Conservation (phyloP, 2,888 invertebrate species). For the Aleiodes leptofemur region DNA sequence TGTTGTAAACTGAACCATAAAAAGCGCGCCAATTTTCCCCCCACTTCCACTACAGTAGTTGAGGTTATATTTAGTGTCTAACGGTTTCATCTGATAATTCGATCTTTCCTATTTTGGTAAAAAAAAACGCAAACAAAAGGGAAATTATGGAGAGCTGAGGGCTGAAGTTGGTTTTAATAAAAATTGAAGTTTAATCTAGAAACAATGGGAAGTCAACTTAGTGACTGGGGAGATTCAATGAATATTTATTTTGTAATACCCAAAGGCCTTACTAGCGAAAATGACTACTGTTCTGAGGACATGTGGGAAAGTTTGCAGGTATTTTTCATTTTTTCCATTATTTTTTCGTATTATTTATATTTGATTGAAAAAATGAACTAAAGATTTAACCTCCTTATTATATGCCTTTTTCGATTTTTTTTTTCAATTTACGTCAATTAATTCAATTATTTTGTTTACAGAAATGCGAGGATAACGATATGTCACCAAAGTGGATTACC, state of each 20-base stretch:
- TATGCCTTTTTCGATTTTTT: neutral
- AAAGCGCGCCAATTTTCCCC: no score
- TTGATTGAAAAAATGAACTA: no score
- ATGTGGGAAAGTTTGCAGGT: constrained; percentile 81
- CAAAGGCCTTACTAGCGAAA: constrained; percentile 75
- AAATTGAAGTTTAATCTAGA: neutral
- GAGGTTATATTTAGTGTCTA: no score
- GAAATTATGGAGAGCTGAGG: no score
- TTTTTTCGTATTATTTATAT: neutral
- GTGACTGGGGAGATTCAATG: constrained; percentile 59
- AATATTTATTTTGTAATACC: constrained; percentile 78
- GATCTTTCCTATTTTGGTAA: no score
- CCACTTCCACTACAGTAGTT: no score
- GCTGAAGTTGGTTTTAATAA: neutral
- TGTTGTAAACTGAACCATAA: no score
- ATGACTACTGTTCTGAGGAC: constrained; percentile 79
- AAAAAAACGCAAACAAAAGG: no score
- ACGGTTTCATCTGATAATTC: no score
- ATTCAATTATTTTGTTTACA: constrained; percentile 64
- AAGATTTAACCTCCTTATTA: neutral
- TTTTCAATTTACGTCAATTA: neutral
- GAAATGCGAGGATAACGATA: constrained; percentile 80
- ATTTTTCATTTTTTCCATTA: constrained; percentile 62
- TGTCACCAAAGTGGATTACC: constrained; percentile 81
- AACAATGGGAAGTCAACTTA: constrained; percentile 58